Base-by-base conservation (phyloP, 23 tunicate genomes). In the Styela plicata region DNA sequence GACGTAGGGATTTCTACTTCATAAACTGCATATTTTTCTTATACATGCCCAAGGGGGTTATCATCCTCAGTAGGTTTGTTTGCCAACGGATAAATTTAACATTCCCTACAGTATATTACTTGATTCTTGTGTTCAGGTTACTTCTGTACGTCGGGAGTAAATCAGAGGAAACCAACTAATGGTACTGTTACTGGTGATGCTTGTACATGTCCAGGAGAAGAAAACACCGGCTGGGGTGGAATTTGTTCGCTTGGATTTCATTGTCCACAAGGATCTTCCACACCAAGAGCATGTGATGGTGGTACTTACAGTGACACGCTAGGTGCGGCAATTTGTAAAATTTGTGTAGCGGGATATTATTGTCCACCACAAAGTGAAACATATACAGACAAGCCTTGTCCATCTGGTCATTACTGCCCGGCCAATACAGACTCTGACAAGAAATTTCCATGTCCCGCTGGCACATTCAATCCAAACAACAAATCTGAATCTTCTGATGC, bases 381-480 rank as follows among this genome's bases (percentile, higher is more conserved):
- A 29, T 93, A 85, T 69, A 2, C n/a, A 3, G 34, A 33, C 31
- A 86, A 79, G 52, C 84, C 89, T 28, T 95, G 99, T 65, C 92
- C 96, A 74, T 24, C 67, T 17, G 99, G 99, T 52, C 96, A 95
- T 82, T 95, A 81, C 61, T 95, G 99, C 57, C 96, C 96, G 18
- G 69, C 63, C 1, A 75, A 69, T 31, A 90, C 96, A 0, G 70
- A 31, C 24, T 33, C 32, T 24, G 79, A 74, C 33, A 32, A 30
- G 19, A 32, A 86, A 36, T 81, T 31, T 69, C 86, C 85, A 2
- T 95, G 99, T 66, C 86, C 76, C 44, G 74, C 92, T 79, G 96
- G 99, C 19, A 89, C 89, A 25, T 95, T 70, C 84, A 90, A 90
- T 37, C 84, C 92, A 21, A 27, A 26, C 31, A 62, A 33, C 24